phyloP scores from a whole-genome alignment of 1,140 invertebrate genomes.

The Drosophila kikkawai region DNA sequence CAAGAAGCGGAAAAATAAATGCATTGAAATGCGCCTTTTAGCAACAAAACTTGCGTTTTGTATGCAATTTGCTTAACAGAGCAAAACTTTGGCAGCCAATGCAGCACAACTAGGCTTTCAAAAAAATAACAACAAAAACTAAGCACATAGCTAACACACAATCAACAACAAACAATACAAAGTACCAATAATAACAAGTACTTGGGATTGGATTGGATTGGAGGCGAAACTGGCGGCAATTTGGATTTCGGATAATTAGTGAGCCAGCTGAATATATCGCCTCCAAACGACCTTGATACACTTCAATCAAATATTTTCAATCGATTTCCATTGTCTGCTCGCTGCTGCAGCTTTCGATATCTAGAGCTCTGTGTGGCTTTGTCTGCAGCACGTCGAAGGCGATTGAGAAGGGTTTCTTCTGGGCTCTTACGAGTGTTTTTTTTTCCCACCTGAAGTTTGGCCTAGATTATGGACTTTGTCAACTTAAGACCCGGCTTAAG shows the following conservation, averaged over 20 bases:
- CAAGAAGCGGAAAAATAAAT: conserved; percentile 76
- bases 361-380: conserved; percentile 59
- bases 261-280: conserved; percentile 58
- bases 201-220: conserved; percentile 44
- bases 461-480: conserved; percentile 47
- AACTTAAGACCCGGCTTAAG: conserved; percentile 23
- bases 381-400: conserved; percentile 50
- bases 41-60: conserved; percentile 81
- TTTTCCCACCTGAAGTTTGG: conserved; percentile 28
- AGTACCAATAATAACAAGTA: conserved; percentile 70
- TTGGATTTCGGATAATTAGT: conserved; percentile 60
- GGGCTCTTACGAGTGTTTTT: conserved; percentile 7
- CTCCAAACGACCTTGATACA: conserved; percentile 71
- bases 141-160: conserved; percentile 1
- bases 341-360: conserved; percentile 45
- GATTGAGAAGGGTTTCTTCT: conserved; percentile 30
- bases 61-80: conserved; percentile 83
- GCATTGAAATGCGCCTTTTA: conserved; percentile 73
- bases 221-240: conserved; percentile 63
- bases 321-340: conserved; percentile 70
- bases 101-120: conserved; percentile 57
- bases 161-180: conserved; percentile 33
- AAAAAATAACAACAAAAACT: conserved; percentile 31
- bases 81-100: conserved; percentile 58
- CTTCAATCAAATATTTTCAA: conserved; percentile 79